phyloP scores from a whole-genome alignment of 2,797 vertebrate species.

The Spheniscus humboldti region DNA sequence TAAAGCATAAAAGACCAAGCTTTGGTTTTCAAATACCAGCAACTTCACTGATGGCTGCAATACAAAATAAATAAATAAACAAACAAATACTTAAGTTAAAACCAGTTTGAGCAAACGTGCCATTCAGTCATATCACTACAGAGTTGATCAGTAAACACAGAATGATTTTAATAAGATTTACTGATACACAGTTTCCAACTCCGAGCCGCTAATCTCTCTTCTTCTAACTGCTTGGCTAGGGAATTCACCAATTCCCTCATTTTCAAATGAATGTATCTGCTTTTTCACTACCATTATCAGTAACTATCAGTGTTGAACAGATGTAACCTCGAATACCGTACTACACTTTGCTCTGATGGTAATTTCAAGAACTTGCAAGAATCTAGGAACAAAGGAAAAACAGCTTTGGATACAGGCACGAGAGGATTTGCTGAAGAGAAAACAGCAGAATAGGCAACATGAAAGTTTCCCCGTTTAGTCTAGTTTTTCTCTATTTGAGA shows the following conservation, averaged over 20 bases:
- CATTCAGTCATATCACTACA: fast-evolving
- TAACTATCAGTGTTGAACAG: background rate
- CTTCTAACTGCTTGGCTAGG: background rate
- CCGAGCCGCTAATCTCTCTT: background rate
- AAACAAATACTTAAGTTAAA: background rate
- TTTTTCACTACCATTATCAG: background rate
- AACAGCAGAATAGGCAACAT: background rate
- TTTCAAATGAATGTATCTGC: background rate
- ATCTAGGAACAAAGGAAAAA: background rate
- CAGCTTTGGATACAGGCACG: fast-evolving
- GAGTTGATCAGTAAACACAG: background rate
- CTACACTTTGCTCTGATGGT: background rate
- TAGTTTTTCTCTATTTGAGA: background rate
- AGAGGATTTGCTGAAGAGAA: background rate
- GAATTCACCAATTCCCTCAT: background rate
- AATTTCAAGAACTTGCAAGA: background rate
- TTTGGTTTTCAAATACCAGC: background rate
- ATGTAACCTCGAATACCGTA: background rate
- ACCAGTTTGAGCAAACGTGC: background rate
- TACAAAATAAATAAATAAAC: too few relatives aligned
- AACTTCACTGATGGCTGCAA: background rate
- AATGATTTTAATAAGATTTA: background rate
- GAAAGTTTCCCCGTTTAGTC: background rate
- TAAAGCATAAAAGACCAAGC: background rate
- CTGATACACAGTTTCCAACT: background rate